Evolutionary conservation across 2,888 invertebrate species (phyloP).

Genomic region (Melanchra persicariae): DNA sequence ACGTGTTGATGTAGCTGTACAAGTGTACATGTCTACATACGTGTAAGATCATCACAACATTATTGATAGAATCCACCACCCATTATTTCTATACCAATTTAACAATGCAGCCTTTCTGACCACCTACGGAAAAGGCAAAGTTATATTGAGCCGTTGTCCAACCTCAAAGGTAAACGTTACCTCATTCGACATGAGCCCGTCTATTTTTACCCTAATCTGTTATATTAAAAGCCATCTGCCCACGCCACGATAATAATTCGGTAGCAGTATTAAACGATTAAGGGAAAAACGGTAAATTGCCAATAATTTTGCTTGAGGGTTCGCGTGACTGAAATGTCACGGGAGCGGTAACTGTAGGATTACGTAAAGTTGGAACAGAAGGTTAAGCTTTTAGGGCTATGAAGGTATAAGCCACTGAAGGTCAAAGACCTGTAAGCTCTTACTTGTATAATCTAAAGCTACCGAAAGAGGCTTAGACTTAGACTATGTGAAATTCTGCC

Average conservation of each 20-base stretch:
- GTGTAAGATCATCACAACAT: no score
- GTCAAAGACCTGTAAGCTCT: neutral
- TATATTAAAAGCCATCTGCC: constrained; percentile 34
- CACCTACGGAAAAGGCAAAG: neutral
- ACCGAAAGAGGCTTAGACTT: neutral
- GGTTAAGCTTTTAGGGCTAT: constrained; percentile 17
- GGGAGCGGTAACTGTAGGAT: constrained; percentile 45
- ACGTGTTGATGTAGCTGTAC: no score
- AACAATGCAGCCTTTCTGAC: neutral
- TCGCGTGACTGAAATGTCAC: constrained; percentile 57
- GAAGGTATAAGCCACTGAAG: neutral
- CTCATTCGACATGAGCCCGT: constrained; percentile 10
- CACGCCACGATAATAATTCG: constrained; percentile 41
- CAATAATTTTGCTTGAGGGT: constrained; percentile 47
- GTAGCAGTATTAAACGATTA: constrained; percentile 55
- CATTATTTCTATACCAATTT: no score
- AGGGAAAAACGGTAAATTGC: constrained; percentile 31
- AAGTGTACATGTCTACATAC: no score
- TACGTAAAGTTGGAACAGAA: constrained; percentile 29
- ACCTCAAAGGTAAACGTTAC: constrained; percentile 15
- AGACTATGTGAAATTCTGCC: neutral
- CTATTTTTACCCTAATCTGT: constrained; percentile 32
- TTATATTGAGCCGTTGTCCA: neutral
- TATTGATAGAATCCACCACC: no score
- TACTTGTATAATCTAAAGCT: neutral